Evolutionary conservation across 2,797 vertebrate genomes (phyloP).

Genomic region (Psittacula echo): DNA sequence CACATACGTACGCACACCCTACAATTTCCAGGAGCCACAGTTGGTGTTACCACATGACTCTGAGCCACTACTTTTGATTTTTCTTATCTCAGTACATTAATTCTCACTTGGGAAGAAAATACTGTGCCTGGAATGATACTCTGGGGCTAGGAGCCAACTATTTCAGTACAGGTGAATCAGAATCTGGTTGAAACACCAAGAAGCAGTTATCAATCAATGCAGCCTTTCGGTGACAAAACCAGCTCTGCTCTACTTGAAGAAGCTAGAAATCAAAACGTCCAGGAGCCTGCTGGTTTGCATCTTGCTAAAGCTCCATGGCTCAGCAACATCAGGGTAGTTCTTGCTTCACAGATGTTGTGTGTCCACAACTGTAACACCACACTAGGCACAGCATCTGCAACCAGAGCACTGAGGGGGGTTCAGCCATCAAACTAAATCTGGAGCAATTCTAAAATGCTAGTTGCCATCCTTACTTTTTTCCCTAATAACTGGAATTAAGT

Average conservation of each 20-base stretch:
- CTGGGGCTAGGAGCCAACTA: background rate
- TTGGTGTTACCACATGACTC: background rate
- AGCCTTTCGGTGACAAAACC: background rate
- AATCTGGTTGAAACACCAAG: background rate
- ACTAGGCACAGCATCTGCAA: background rate
- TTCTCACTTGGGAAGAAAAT: background rate
- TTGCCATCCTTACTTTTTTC: background rate
- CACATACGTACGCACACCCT: background rate
- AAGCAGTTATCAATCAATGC: background rate
- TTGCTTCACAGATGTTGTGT: background rate
- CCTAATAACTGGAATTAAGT: slow-evolving; percentile 4
- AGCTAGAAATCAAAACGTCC: slow-evolving; percentile 2
- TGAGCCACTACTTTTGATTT: background rate
- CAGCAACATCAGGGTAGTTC: background rate
- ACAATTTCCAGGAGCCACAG: background rate
- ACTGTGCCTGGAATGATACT: background rate
- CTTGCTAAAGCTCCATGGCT: background rate
- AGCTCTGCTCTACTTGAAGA: background rate
- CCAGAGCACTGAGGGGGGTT: background rate
- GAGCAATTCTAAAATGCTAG: slow-evolving; percentile 24
- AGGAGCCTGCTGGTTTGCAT: background rate
- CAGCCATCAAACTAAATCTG: background rate
- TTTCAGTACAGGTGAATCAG: background rate
- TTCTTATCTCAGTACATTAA: background rate
- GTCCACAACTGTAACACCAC: background rate